These are phyloP conservation scores for Herpetotheres cachinnans DNA, from an alignment of 2,113 vertebrate species.

Conservation along the genomic window DNA sequence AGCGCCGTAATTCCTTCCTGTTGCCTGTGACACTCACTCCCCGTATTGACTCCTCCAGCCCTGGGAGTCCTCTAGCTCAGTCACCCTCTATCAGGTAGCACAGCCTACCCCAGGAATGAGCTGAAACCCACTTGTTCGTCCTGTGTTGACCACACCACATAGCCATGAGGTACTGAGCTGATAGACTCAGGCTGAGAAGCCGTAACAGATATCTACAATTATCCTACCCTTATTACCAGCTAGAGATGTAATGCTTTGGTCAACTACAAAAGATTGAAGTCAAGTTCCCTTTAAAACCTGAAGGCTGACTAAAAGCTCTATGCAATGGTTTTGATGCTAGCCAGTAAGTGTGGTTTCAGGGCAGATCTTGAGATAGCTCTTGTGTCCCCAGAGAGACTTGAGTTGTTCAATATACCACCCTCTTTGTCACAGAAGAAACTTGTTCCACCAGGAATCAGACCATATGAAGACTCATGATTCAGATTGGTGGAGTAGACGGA, in stretches of 20 bases:
- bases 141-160: accelerated
- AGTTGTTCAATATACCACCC: neutral
- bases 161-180: neutral
- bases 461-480: neutral
- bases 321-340: neutral
- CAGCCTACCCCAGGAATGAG: neutral
- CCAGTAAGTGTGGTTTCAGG: neutral
- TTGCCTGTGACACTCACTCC: neutral
- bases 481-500: neutral
- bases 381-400: neutral
- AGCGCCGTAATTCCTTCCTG: neutral
- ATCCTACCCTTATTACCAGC: neutral
- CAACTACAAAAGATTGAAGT: neutral
- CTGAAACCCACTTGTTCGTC: neutral
- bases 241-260: neutral
- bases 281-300: neutral
- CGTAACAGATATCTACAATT: neutral
- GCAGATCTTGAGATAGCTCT: neutral
- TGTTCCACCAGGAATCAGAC: neutral
- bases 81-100: neutral
- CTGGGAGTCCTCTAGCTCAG: neutral
- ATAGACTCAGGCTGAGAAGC: neutral
- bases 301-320: neutral
- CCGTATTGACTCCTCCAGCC: accelerated
- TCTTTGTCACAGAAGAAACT: neutral